These are phyloP conservation scores for Papilio demoleus DNA, from an alignment of 2,888 invertebrate species.

Conservation along the genomic window DNA sequence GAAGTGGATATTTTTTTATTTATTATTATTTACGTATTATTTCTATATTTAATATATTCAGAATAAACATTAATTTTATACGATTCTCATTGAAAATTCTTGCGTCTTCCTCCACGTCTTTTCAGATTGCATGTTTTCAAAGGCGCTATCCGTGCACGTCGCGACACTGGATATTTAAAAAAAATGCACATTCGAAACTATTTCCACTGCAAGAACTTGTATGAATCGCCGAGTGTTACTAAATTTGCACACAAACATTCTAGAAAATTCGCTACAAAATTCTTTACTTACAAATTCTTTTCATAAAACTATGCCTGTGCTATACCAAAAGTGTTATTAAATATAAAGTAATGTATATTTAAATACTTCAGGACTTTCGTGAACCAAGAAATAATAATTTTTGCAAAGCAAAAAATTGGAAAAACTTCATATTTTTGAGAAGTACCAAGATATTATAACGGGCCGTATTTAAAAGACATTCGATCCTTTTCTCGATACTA, in stretches of 20 bases:
- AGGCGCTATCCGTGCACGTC: constrained; percentile 22
- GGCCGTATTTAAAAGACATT: too few species aligned
- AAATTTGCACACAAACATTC: not conserved
- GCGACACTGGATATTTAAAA: constrained; percentile 15
- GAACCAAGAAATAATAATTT: not conserved
- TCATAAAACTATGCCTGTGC: not conserved
- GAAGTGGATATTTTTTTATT: too few species aligned
- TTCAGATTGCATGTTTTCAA: constrained; percentile 13
- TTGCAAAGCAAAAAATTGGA: not conserved
- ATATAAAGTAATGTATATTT: not conserved
- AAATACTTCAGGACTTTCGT: not conserved
- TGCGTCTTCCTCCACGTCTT: constrained; percentile 3
- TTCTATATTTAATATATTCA: not conserved
- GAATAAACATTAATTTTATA: constrained; percentile 9
- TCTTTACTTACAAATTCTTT: constrained; percentile 11
- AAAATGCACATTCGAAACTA: constrained; percentile 27
- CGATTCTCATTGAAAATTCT: constrained; percentile 14
- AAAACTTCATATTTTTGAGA: too few species aligned
- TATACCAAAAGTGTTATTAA: constrained; percentile 1
- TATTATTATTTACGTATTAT: too few species aligned
- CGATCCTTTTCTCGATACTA: too few species aligned
- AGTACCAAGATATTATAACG: too few species aligned
- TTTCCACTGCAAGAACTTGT: constrained; percentile 22
- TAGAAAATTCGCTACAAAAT: constrained; percentile 9
- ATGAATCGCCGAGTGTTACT: constrained; percentile 11